Base-by-base conservation (phyloP, 2,888 invertebrate species). In the Perithous albicinctus region DNA sequence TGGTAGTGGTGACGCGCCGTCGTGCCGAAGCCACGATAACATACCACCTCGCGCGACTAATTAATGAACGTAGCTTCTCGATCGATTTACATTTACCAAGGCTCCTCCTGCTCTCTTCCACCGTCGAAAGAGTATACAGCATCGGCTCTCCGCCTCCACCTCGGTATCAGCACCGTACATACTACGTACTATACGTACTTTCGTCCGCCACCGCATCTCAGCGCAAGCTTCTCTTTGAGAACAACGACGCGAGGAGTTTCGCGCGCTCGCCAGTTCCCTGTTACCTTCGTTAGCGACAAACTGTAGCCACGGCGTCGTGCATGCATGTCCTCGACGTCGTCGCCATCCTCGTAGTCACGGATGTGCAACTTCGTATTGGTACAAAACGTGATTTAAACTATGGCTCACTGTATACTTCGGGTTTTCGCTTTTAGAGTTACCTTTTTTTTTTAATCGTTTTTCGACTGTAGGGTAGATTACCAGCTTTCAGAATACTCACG, bases 21-120 rank as follows among this genome's bases (percentile, higher is more conserved):
- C 86, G 82, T 80, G 81, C 83, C 84, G 67, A 75, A 76, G 76
- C 48, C 67, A 84, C 82, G 85, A 84, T 84, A 86, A 87, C 88
- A 88, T 87, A 90, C 90, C 87, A 89, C 87, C 86, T 89, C 82
- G 82, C 84, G 84, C 88, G 91, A 91, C 91, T 91, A 91, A 91
- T 91, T 91, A 91, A 91, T 89, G 91, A 91, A 91, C 90, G 90
- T 91, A 87, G 87, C 91, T 88, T 83, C 78, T 75, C 88, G 89
- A 90, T 91, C 89, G 88, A 91, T 91, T 91, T 91, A 91, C 91
- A 91, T 91, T 91, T 91, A 91, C 91, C 84, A 86, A 88, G 88
- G 83, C 79, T 84, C 82, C 46, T 8, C 29, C 69, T n/a, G n/a
- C n/a, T n/a, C n/a, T 63, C 15, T 18, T 35, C 46, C 72, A 38